These are phyloP conservation scores for Chesias legatella DNA, from an alignment of 2,888 invertebrate species.

Conservation along the genomic window DNA sequence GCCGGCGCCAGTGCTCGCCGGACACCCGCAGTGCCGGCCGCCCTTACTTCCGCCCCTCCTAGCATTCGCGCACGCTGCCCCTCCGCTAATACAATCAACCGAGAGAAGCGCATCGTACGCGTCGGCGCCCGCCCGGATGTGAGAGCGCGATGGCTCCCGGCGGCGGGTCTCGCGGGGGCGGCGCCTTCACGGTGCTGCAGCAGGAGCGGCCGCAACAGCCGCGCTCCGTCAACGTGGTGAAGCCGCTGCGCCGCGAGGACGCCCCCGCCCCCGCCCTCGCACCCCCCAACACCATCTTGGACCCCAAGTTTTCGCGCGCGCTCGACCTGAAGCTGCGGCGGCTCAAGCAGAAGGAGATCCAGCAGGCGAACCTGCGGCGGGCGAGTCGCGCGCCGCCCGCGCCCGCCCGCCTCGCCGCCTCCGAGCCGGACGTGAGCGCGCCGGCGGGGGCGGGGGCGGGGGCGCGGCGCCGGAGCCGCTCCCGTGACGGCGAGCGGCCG, in stretches of 20 bases:
- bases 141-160: no score
- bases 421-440: constrained; percentile 82
- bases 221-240: constrained; percentile 56
- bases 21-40: constrained; percentile 25
- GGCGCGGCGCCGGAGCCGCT: constrained; percentile 32
- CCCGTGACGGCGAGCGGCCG: constrained; percentile 57
- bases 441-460: constrained; percentile 35
- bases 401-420: constrained; percentile 50
- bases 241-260: constrained; percentile 51
- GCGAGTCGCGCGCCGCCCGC: constrained; percentile 51
- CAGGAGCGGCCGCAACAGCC: constrained; percentile 32
- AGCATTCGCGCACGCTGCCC: no score
- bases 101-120: no score
- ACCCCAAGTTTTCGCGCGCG: constrained; percentile 83
- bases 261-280: constrained; percentile 19
- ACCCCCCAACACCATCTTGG: constrained; percentile 46
- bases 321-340: constrained; percentile 86
- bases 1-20: constrained; percentile 29
- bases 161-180: constrained; percentile 25
- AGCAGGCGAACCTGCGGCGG: constrained; percentile 54
- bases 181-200: constrained; percentile 57
- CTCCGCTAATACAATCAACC: no score
- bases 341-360: constrained; percentile 82
- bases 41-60: no score
- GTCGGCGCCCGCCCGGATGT: no score